Conservation (phyloP, 2,797 vertebrate genomes). For the Mormyrops boulengeri region DNA sequence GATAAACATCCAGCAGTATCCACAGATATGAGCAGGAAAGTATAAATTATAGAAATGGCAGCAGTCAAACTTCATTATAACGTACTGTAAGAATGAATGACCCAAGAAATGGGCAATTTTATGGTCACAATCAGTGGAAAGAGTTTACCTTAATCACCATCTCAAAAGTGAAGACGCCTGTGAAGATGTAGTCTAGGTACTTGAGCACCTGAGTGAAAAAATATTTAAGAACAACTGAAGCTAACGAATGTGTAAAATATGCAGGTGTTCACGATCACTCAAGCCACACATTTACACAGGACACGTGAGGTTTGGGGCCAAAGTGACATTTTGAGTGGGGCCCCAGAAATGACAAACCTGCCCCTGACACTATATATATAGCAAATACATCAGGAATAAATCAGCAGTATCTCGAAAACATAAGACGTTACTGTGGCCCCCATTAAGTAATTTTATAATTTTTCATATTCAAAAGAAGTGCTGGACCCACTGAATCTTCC, state of each 20-base stretch:
- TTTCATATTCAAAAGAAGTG: neutral
- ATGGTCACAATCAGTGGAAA: neutral
- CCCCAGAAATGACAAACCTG: neutral
- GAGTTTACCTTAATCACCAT: constrained; percentile 97
- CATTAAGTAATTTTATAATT: neutral
- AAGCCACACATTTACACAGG: neutral
- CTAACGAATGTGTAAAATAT: neutral
- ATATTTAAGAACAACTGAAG: neutral
- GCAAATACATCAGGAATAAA: neutral
- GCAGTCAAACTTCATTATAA: neutral
- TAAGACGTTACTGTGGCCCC: too few species aligned
- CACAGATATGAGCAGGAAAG: neutral
- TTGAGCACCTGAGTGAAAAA: constrained; percentile 74
- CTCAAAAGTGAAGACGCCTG: constrained; percentile 97
- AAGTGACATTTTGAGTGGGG: neutral
- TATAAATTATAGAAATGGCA: neutral
- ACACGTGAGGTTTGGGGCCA: neutral
- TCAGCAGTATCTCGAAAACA: neutral
- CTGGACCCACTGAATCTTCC: neutral
- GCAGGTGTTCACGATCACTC: neutral
- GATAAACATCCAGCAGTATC: neutral
- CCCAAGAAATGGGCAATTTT: neutral
- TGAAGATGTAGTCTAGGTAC: constrained; percentile 97
- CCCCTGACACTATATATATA: neutral
- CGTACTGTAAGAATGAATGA: neutral